A percentile compares a stretch with the other conserved stretches of the same genome.
phyloP scores from a whole-genome alignment of 1,140 invertebrate species.

The Diploscapter pachys region DNA sequence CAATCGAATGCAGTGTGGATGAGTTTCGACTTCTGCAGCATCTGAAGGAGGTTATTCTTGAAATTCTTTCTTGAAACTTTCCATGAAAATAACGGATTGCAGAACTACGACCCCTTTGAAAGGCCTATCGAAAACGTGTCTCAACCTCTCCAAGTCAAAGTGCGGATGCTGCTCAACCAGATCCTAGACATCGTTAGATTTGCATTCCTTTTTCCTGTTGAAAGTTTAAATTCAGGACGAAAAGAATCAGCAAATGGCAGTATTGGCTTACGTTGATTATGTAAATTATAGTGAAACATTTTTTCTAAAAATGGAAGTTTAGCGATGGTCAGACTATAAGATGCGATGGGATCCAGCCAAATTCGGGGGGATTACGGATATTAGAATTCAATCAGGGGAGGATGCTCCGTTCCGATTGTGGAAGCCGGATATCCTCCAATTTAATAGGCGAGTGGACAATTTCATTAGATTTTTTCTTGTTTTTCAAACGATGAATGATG shows the following conservation, averaged over 20 bases:
- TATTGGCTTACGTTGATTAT: slow-evolving; percentile 35
- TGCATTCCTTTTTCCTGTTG: not conserved
- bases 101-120: slow-evolving; percentile 35
- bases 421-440: slow-evolving; percentile 29
- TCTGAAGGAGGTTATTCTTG: slow-evolving; percentile 20
- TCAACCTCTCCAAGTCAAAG: slow-evolving; percentile 23
- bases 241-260: slow-evolving; percentile 36
- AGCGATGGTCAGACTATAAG: slow-evolving; percentile 37
- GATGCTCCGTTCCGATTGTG: slow-evolving; percentile 26
- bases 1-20: slow-evolving; percentile 10
- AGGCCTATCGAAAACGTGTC: slow-evolving; percentile 27
- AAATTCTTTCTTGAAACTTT: not conserved
- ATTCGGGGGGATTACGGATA: slow-evolving; percentile 35
- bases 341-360: slow-evolving; percentile 33
- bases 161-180: slow-evolving; percentile 33
- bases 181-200: slow-evolving; percentile 25
- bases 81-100: not conserved
- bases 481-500: no score
- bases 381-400: slow-evolving; percentile 24
- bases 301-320: not conserved
- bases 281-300: not conserved
- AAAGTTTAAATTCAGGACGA: slow-evolving; percentile 22
- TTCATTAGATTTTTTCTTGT: no score
- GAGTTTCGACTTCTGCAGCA: slow-evolving; percentile 28
- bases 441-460: slow-evolving; percentile 14